Evolutionary conservation across 2,797 vertebrate species (phyloP), one percentile per base, ranked within the genome.

Genomic region (Anguilla pacifica): DNA sequence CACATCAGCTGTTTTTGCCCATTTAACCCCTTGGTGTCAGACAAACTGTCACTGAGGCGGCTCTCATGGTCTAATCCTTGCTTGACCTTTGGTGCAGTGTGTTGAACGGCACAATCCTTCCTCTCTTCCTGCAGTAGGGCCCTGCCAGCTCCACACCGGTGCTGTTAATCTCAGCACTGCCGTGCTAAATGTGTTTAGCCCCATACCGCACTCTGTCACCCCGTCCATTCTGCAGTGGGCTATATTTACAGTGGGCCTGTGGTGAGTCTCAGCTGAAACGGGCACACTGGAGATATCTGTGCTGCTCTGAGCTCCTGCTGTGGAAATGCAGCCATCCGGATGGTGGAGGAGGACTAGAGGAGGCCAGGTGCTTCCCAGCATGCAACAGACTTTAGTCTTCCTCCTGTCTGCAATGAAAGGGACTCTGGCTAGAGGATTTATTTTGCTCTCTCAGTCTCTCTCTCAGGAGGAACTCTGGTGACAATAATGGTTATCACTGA

Each of bases 381-480:
- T 72, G 28, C 22, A 19, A 9, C 22, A n/a, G 55, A 11, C 43
- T 3, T 13, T 57, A 25, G 55, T 61, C 74, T 87, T 83, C 59
- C 59, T 84, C n/a, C 2, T 64, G 13, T 70, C 51, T 35, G 86
- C 1, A 25, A 82, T 82, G 13, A n/a, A 51, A 67, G 6, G n/a
- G 57, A 57, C 57, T 82, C 11, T 35, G 22, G 82, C 46, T 28
- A 17, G 25, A 46, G 39, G 22, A 46, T 57, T 55, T 31, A 35
- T 15, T 49, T 81, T 55, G 86, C 61, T 83, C 79, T 49, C 77
- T 83, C 39, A 9, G 39, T 72, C 61, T 59, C 51, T 81, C 39
- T 19, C 13, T 46, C 46, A 1, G 25, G 22, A 11, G 28, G 7
- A 11, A 6, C 22, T 67, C 61, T 67, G 28, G 70, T 31, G n/a